Conservation (phyloP, 1,140 invertebrate species). For the fruit fly (Drosophila melanogaster) region DNA sequence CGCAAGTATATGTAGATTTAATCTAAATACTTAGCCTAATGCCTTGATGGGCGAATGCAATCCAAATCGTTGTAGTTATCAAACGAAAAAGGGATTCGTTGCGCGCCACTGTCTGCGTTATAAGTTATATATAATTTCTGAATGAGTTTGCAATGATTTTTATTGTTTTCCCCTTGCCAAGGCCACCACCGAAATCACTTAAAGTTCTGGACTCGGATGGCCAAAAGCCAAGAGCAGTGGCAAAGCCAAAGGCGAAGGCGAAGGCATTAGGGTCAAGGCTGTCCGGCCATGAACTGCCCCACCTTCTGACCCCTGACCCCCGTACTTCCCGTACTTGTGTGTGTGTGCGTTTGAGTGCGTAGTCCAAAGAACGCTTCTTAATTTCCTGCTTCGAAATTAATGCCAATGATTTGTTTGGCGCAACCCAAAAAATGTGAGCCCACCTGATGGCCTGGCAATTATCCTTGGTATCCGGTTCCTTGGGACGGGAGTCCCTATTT, state of each 20-base stretch:
- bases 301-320: background rate
- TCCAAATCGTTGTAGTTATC: too few relatives aligned
- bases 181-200: slow-evolving; percentile 35
- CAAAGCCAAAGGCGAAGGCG: slow-evolving; percentile 8
- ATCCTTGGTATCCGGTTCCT: slow-evolving; percentile 16
- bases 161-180: slow-evolving; percentile 26
- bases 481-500: background rate
- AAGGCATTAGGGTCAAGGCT: slow-evolving; percentile 51
- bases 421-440: background rate
- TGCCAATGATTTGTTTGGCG: slow-evolving; percentile 56
- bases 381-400: slow-evolving; percentile 60
- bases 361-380: slow-evolving; percentile 52
- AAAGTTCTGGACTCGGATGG: slow-evolving; percentile 30
- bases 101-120: slow-evolving; percentile 6
- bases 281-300: slow-evolving; percentile 12
- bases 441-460: slow-evolving; percentile 41
- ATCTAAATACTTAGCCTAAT: too few relatives aligned
- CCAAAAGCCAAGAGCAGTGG: slow-evolving; percentile 25
- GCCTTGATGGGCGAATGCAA: too few relatives aligned
- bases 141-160: slow-evolving; percentile 29
- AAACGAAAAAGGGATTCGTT: too few relatives aligned
- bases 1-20: too few relatives aligned
- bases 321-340: background rate
- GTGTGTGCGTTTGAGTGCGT: slow-evolving; percentile 19
- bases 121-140: slow-evolving; percentile 14